Evolutionary conservation across 1,140 invertebrate genomes (phyloP), one percentile per base, ranked within the genome.

Genomic region (Pachypeltis micranthus): DNA sequence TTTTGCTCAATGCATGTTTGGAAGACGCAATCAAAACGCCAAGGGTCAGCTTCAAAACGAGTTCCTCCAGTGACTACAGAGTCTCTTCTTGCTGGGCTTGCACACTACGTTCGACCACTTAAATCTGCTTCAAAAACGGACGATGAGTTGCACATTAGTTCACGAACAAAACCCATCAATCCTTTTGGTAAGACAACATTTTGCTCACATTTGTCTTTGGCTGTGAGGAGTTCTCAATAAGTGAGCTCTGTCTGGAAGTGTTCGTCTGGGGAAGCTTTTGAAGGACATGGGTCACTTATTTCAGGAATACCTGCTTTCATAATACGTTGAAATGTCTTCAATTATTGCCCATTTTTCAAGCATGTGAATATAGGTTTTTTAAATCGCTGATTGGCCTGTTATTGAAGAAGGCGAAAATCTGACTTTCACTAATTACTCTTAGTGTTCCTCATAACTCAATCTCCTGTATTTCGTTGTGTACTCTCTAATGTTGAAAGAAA

Each of bases 1-100:
- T 84, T 83, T 68, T 88, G 85, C 71, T 63, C 74, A 25, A 82
- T 85, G 59, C 85, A 87, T 74, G 74, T 80, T 3, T 76, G 81
- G 63, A 82, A 80, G 72, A 74, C 79, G 2, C 78, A 81, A 67
- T 70, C 83, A 39, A 70, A 77, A 19, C 74, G 80, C 63, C 80
- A 82, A 64, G 80, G 78, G 60, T 76, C 80, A 14, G 75, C 76
- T 21, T 72, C 77, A 0, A 80, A 80, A 65, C 76, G 77, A 68
- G 76, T 77, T 61, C 76, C 81, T 25, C 79, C 78, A 1, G 77
- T 82, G 67, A 81, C 80, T 16, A 77, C 83, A 21, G 83, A 86
- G 71, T 79, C 75, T 31, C 67, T 87, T 12, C 69, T 83, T 21
- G 70, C 78, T 26, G 76, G 77, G 65, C 71, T 83, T 25, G 74